Evolutionary conservation across 2,888 invertebrate genomes (phyloP).

Genomic region (Thera obeliscata): DNA sequence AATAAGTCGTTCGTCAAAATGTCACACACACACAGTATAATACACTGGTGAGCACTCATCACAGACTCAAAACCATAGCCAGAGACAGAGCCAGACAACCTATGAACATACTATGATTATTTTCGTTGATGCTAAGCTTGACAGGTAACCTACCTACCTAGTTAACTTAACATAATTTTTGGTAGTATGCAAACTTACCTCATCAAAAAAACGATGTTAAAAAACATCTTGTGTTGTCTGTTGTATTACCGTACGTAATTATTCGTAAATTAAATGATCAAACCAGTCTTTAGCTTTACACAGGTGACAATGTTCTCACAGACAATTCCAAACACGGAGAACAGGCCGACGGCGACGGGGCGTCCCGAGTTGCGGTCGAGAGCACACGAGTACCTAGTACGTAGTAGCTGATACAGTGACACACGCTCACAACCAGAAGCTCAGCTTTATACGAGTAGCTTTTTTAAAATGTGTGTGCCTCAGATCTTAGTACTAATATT

Average conservation of each 20-base stretch:
- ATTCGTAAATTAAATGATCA: conserved; percentile 27
- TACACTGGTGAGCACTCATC: no score
- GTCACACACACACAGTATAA: no score
- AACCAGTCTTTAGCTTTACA: conserved; percentile 35
- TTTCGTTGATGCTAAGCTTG: no score
- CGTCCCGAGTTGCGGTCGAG: conserved; percentile 35
- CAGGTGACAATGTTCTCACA: conserved; percentile 43
- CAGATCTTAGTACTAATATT: no score
- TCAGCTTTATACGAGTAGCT: conserved; percentile 5
- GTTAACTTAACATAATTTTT: no score
- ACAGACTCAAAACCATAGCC: no score
- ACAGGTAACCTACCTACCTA: no score
- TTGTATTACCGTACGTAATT: conserved; percentile 13
- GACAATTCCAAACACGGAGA: conserved; percentile 32
- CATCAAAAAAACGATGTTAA: neutral
- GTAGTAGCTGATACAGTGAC: conserved; percentile 1
- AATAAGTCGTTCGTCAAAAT: no score
- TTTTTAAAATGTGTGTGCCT: neutral
- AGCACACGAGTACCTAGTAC: conserved; percentile 29
- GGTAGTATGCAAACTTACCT: no score
- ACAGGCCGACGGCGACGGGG: conserved; percentile 30
- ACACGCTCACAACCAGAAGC: conserved; percentile 15
- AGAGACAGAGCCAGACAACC: no score
- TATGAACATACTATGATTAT: no score
- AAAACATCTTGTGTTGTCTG: no score